A percentile compares a stretch with the other conserved stretches of the same genome.
Evolutionary conservation across 92 coral and sea anemone genomes (phyloP).

Genomic region (Epizoanthus fatuus): DNA sequence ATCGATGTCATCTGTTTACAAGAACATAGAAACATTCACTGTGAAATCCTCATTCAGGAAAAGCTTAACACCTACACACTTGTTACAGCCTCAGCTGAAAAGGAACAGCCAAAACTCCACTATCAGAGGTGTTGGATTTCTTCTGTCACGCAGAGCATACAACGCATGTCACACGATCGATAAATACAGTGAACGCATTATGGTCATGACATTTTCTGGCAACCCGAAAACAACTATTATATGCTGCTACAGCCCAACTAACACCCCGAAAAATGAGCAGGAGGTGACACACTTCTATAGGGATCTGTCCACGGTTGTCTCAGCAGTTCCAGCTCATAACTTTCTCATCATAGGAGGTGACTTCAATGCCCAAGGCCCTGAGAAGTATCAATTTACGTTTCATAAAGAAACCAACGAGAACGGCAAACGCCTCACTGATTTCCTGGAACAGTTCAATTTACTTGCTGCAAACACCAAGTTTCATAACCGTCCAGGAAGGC

Average conservation of each 20-base stretch:
- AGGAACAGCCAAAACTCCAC: slow-evolving; percentile 29
- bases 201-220: slow-evolving; percentile 42
- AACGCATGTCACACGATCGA: slow-evolving; percentile 30
- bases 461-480: slow-evolving; percentile 35
- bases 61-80: neutral
- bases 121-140: slow-evolving; percentile 43
- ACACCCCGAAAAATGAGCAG: slow-evolving; percentile 12
- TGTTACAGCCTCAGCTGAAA: slow-evolving; percentile 21
- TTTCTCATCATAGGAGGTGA: slow-evolving; percentile 48
- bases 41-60: slow-evolving; percentile 24
- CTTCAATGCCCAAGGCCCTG: slow-evolving; percentile 50
- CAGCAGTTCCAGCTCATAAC: slow-evolving; percentile 40
- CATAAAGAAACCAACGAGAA: slow-evolving; percentile 1
- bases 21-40: slow-evolving; percentile 8
- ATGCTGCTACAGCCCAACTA: slow-evolving; percentile 62
- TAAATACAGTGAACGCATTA: slow-evolving; percentile 40
- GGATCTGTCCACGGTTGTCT: slow-evolving; percentile 23
- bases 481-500: slow-evolving; percentile 22
- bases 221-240: slow-evolving; percentile 59
- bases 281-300: slow-evolving; percentile 51
- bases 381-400: slow-evolving; percentile 5
- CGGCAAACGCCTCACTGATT: slow-evolving; percentile 13
- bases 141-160: slow-evolving; percentile 32
- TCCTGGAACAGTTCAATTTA: neutral
- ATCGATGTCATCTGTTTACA: slow-evolving; percentile 27